Conservation (phyloP, 2,797 vertebrate genomes). For the Ambastaia sidthimunki region DNA sequence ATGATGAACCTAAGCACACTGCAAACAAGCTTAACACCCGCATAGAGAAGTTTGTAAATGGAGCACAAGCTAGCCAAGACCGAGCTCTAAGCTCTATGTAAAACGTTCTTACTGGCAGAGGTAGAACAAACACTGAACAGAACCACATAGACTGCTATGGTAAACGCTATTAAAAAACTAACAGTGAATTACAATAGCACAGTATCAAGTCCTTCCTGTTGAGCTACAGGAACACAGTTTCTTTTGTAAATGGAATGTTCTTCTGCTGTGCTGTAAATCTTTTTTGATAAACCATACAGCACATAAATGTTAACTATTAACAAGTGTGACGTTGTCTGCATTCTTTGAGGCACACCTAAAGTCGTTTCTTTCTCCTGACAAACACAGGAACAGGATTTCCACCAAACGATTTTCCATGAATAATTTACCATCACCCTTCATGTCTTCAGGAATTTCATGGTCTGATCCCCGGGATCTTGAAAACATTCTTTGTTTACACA, state of each 20-base stretch:
- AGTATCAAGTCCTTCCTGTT: neutral
- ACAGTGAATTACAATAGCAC: neutral
- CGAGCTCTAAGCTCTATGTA: neutral
- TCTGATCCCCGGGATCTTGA: neutral
- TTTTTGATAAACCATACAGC: slow-evolving; percentile 51
- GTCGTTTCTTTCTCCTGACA: slow-evolving; percentile 1
- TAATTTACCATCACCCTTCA: slow-evolving; percentile 47
- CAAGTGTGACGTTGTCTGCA: slow-evolving; percentile 44
- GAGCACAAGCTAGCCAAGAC: neutral
- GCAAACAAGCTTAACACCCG: neutral
- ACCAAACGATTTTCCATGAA: slow-evolving; percentile 45
- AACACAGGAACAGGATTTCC: slow-evolving; percentile 25
- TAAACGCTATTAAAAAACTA: neutral
- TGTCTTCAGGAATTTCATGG: slow-evolving; percentile 21
- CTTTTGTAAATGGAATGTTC: slow-evolving; percentile 16
- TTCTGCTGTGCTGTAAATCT: slow-evolving; percentile 25
- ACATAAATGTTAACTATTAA: slow-evolving; percentile 56
- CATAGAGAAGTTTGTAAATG: neutral
- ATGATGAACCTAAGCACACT: neutral
- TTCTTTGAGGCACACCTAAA: slow-evolving; percentile 43
- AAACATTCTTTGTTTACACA: slow-evolving; percentile 16
- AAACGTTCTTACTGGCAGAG: neutral
- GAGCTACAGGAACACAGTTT: neutral
- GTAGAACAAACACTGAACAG: too few relatives aligned
- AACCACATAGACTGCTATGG: neutral